Base-by-base conservation (phyloP, 2,888 invertebrate species). In the Diploptera punctata region DNA sequence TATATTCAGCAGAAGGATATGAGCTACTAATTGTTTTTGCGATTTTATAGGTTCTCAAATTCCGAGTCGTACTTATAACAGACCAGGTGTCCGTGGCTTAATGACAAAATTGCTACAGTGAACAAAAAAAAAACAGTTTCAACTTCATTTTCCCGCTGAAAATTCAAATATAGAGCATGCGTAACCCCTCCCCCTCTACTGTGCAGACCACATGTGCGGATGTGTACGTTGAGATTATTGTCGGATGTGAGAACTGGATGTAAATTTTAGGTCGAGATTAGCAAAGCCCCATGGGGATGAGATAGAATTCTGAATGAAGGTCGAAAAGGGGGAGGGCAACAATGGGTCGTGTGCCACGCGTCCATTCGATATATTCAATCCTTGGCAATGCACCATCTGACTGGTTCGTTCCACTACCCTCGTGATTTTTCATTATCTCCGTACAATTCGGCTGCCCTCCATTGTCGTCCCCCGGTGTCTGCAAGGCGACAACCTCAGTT, bases 231-330 rank as follows among this genome's bases (percentile, higher is more conserved):
- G 52, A 21, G 52, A 47, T 47, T 47, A 47, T 47, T 47, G 47
- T 47, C 47, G 18, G 47, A 47, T 47, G 47, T 47, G 47, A 47
- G 47, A 47, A 47, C 47, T 47, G 47, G 47, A 47, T 47, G 47
- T 47, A 47, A 47, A 47, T 47, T 47, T 38, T 47, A 16, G 47
- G 47, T 52, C 52, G 4, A 52, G 52, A 52, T 21, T 52, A 52
- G 47, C 47, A 18, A 47, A 16, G 16, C 47, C 7, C n/a, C 47
- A 47, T 16, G 16, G n/a, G 38, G 38, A 38, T 38, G 38, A 38
- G 38, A 38, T 38, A 9, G 47, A 47, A 47, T 47, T 16, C 47
- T n/a, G 47, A 47, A 47, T 47, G 47, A 47, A 47, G 47, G 47
- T 38, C 38, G 38, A 38, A 38, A 5, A 38, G 38, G 47, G 47